Evolutionary conservation across 35 echinoderm and acorn worm genomes (phyloP).

Genomic region (Heliocidaris erythrogramma): DNA sequence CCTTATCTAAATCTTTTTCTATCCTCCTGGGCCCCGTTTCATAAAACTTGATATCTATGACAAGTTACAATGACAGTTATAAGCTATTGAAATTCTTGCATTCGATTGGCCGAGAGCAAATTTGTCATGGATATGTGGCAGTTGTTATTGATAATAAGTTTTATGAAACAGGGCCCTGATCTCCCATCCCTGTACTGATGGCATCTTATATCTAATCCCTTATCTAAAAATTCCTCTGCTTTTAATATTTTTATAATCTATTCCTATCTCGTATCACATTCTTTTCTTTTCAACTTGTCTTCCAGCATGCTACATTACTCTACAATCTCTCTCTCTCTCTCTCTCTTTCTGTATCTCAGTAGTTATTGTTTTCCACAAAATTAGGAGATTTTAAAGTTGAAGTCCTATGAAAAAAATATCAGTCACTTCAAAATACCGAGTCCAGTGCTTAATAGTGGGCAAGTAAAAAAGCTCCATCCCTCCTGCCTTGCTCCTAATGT

Average conservation of each 20-base stretch:
- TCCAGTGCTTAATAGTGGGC: not conserved
- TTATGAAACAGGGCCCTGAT: too few relatives aligned
- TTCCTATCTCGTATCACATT: not conserved
- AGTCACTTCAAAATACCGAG: not conserved
- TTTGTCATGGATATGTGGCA: too few relatives aligned
- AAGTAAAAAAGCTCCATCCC: too few relatives aligned
- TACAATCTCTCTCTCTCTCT: not conserved
- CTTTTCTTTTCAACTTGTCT: not conserved
- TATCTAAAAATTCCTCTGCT: not conserved
- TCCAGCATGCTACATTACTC: not conserved
- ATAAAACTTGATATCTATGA: too few relatives aligned
- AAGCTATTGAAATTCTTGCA: too few relatives aligned
- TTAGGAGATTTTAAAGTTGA: too few relatives aligned
- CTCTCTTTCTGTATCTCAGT: not conserved
- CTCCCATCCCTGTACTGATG: not conserved
- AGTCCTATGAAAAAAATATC: not conserved
- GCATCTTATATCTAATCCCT: not conserved
- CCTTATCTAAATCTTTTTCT: not conserved
- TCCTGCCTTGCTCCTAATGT: too few relatives aligned
- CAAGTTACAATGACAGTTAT: too few relatives aligned
- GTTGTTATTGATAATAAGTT: too few relatives aligned
- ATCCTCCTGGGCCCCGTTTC: too few relatives aligned
- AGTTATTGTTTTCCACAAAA: not conserved
- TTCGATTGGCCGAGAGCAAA: too few relatives aligned
- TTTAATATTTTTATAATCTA: not conserved